Evolutionary conservation across 2,888 invertebrate genomes (phyloP).

Genomic region (Nemoura dubitans): DNA sequence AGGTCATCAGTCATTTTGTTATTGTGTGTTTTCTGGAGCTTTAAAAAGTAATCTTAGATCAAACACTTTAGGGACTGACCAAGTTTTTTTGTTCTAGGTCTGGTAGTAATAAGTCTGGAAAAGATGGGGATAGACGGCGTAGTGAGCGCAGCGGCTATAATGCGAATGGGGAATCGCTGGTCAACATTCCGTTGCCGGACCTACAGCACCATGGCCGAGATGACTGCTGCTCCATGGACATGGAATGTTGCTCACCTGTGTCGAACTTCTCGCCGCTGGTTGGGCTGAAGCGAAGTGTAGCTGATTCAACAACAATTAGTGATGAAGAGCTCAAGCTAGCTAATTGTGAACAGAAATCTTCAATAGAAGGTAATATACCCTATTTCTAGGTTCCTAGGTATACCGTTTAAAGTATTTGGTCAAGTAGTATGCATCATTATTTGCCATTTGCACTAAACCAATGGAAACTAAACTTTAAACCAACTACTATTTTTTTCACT

Average conservation of each 20-base stretch:
- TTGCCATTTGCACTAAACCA: no score
- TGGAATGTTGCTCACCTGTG: conserved; percentile 14
- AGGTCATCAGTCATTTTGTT: not conserved
- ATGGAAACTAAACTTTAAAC: no score
- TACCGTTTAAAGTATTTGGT: no score
- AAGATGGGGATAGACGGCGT: not conserved
- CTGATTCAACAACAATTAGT: conserved; percentile 65
- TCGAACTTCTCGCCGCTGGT: conserved; percentile 56
- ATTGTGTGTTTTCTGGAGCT: not conserved
- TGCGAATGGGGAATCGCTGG: not conserved
- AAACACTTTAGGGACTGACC: no score
- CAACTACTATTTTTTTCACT: no score
- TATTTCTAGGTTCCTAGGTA: no score
- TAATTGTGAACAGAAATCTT: not conserved
- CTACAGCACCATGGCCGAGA: not conserved
- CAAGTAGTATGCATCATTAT: no score
- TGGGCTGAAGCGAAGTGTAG: conserved; percentile 61
- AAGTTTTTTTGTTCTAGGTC: not conserved
- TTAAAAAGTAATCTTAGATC: not conserved
- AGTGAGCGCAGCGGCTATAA: not conserved
- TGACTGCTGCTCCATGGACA: conserved; percentile 20
- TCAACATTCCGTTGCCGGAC: conserved; percentile 17
- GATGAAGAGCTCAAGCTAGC: conserved; percentile 60
- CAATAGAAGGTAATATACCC: conserved; percentile 52
- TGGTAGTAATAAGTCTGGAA: not conserved